Conservation (phyloP, 2,888 invertebrate genomes). For the Eulithis testata region DNA sequence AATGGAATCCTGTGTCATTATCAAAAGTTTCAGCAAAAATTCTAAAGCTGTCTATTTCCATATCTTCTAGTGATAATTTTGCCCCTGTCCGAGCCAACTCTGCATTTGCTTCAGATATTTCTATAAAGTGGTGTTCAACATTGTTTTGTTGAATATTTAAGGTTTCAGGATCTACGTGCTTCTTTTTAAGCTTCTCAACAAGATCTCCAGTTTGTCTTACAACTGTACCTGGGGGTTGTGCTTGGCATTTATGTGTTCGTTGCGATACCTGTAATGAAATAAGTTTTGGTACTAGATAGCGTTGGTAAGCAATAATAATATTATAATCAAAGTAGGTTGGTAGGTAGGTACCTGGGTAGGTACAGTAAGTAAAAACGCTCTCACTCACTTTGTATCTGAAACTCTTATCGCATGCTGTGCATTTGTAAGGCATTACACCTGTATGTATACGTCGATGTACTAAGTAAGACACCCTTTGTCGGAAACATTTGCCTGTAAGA, state of each 20-base stretch:
- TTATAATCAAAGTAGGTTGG: background rate
- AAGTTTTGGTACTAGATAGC: background rate
- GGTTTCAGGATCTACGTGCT: conserved; percentile 52
- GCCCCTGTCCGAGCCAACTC: conserved; percentile 76
- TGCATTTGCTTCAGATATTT: conserved; percentile 73
- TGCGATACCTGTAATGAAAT: conserved; percentile 87
- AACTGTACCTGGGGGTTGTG: conserved; percentile 85
- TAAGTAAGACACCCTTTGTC: conserved; percentile 93
- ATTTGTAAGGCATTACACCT: conserved; percentile 94
- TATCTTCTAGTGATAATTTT: conserved; percentile 76
- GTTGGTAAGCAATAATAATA: background rate
- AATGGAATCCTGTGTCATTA: conserved; percentile 42
- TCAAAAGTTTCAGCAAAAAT: conserved; percentile 63
- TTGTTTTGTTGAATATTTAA: background rate
- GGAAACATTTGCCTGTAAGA: conserved; percentile 91
- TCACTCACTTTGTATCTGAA: conserved; percentile 90
- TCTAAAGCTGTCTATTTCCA: conserved; percentile 75
- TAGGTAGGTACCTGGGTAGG: background rate
- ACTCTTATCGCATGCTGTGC: conserved; percentile 90
- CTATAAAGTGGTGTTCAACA: conserved; percentile 46
- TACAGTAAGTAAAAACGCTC: background rate
- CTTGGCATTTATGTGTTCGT: conserved; percentile 91
- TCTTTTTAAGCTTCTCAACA: conserved; percentile 78
- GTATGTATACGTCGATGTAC: conserved; percentile 94
- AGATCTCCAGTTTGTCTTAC: conserved; percentile 77